Evolutionary conservation across 2,113 vertebrate genomes (phyloP).

Genomic region (Gallinago paraguaiae): DNA sequence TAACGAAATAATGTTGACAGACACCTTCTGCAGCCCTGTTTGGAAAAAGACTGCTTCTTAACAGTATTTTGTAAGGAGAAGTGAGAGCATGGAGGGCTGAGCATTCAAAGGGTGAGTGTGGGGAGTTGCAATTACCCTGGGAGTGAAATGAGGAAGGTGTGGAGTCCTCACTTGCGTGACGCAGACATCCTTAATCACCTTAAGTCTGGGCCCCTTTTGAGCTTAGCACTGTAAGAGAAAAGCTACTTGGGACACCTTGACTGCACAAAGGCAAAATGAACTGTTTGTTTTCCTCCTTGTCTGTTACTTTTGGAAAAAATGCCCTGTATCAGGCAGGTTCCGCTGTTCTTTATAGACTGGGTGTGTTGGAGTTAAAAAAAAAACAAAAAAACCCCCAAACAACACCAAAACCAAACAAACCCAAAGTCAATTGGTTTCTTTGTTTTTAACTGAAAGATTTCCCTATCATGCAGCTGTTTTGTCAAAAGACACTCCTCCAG

Average conservation of each 20-base stretch:
- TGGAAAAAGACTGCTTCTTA: neutral
- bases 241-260: neutral
- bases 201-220: neutral
- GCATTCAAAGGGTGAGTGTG: accelerated
- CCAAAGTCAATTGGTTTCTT: neutral
- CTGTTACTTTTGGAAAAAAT: neutral
- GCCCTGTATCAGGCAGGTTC: neutral
- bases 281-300: neutral
- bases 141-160: neutral
- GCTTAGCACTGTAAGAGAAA: neutral
- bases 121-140: neutral
- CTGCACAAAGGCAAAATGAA: neutral
- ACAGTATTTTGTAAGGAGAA: neutral
- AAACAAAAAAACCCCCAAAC: neutral
- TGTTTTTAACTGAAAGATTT: neutral
- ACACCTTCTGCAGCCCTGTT: neutral
- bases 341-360: neutral
- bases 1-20: neutral
- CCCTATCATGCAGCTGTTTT: conserved; percentile 23
- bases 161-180: neutral
- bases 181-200: neutral
- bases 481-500: conserved; percentile 41
- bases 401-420: too few species aligned
- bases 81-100: neutral
- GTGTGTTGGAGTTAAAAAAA: neutral